A percentile compares a stretch with the other conserved stretches of the same genome.
Evolutionary conservation across 2,888 invertebrate species (phyloP).

Genomic region (Clivina fossor): DNA sequence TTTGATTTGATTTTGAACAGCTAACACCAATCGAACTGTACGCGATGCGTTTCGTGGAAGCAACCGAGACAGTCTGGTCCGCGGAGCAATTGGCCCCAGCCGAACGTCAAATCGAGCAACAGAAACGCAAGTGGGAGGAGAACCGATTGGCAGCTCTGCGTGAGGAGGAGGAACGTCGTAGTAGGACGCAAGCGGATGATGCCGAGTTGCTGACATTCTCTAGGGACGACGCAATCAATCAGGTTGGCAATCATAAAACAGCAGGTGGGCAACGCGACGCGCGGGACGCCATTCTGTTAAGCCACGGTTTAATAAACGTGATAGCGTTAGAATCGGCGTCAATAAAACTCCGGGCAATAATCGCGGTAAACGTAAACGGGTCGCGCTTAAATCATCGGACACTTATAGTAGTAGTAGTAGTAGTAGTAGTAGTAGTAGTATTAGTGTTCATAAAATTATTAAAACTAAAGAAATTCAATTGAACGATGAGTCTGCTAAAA

Average conservation of each 20-base stretch:
- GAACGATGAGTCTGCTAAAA: conserved; percentile 37
- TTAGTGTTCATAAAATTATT: too few species aligned
- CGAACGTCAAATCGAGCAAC: conserved; percentile 82
- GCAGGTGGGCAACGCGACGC: conserved; percentile 38
- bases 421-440: too few species aligned
- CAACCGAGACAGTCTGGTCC: conserved; percentile 75
- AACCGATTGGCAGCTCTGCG: conserved; percentile 73
- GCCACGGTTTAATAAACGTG: conserved; percentile 34
- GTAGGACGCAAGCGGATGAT: conserved; percentile 60
- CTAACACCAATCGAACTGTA: conserved; percentile 92
- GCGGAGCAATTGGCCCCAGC: conserved; percentile 87
- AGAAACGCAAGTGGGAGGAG: conserved; percentile 86
- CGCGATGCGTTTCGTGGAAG: conserved; percentile 91
- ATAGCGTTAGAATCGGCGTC: conserved; percentile 20
- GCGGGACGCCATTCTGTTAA: conserved; percentile 31
- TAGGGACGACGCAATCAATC: conserved; percentile 76
- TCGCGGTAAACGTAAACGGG: too few species aligned
- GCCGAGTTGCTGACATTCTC: conserved; percentile 73
- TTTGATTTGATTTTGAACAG: too few species aligned
- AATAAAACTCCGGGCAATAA: conserved; percentile 32
- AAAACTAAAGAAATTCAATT: too few species aligned
- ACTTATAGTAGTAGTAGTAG: too few species aligned
- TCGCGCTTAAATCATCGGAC: too few species aligned
- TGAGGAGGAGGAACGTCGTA: conserved; percentile 66
- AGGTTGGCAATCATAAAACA: conserved; percentile 69